Percentiles rank a stretch among this genome's conserved stretches.
phyloP scores from a whole-genome alignment of 35 echinoderm and acorn worm species.

The Acanthaster planci region DNA sequence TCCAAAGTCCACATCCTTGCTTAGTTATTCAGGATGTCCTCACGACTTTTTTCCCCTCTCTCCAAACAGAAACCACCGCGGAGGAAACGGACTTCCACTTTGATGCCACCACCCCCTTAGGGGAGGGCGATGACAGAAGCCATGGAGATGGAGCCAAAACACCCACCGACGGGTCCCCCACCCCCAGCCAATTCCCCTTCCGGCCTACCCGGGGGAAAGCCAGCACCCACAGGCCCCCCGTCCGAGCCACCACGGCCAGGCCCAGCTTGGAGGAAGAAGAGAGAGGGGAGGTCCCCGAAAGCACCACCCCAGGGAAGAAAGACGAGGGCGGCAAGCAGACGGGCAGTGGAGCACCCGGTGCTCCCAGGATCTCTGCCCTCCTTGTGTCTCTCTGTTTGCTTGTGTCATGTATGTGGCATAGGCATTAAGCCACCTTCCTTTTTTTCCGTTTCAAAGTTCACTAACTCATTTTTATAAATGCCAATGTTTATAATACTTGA shows the following conservation, averaged over 20 bases:
- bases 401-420: neutral
- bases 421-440: neutral
- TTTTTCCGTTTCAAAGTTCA: neutral
- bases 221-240: neutral
- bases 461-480: neutral
- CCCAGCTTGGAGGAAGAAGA: neutral
- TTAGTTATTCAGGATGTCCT: neutral
- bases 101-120: neutral
- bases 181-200: neutral
- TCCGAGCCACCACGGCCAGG: neutral
- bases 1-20: too few relatives aligned
- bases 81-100: slow-evolving; percentile 17
- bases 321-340: neutral
- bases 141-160: neutral
- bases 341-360: neutral
- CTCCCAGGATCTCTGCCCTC: slow-evolving; percentile 5
- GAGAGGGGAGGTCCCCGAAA: neutral
- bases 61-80: neutral
- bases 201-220: neutral
- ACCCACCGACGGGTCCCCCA: neutral
- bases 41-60: neutral
- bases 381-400: slow-evolving; percentile 6
- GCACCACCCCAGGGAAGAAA: neutral
- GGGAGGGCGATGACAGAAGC: neutral
- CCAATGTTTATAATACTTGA: slow-evolving; percentile 9